Evolutionary conservation across 2,113 vertebrate species (phyloP).

Genomic region (Oncorhynchus nerka): DNA sequence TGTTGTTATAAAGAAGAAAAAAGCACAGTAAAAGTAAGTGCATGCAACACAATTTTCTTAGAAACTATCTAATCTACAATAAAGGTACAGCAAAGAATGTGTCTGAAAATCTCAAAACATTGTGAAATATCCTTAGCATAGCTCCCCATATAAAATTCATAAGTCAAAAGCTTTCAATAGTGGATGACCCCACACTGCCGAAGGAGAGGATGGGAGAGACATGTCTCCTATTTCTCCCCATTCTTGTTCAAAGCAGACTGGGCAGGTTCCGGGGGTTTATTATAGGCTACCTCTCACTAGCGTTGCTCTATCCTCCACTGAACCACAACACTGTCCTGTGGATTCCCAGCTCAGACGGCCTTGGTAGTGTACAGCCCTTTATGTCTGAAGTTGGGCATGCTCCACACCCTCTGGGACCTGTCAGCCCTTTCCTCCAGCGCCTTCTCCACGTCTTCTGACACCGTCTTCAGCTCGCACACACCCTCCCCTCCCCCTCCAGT

Average conservation of each 20-base stretch:
- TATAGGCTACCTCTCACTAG: neutral
- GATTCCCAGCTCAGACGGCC: conserved; percentile 40
- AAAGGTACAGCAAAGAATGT: neutral
- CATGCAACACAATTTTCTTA: neutral
- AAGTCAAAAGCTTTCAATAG: conserved; percentile 1
- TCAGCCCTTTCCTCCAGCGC: conserved; percentile 52
- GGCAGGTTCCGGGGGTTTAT: neutral
- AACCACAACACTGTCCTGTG: neutral
- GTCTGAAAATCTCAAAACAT: neutral
- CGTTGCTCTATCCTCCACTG: neutral
- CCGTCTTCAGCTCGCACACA: conserved; percentile 81
- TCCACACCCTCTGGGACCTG: conserved; percentile 82
- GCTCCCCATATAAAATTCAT: neutral
- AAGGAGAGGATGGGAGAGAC: neutral
- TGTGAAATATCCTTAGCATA: no score
- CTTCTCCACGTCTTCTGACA: conserved; percentile 91
- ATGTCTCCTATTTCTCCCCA: neutral
- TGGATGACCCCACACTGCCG: conserved; percentile 13
- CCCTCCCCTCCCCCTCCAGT: conserved; percentile 34
- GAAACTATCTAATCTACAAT: neutral
- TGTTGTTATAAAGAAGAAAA: neutral
- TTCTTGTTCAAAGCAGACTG: neutral
- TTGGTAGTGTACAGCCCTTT: conserved; percentile 64
- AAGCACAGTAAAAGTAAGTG: conserved; percentile 14
- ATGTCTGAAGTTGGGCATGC: conserved; percentile 88